These are phyloP conservation scores for Xenopus petersii DNA, from an alignment of 2,797 vertebrate genomes.

Conservation along the genomic window DNA sequence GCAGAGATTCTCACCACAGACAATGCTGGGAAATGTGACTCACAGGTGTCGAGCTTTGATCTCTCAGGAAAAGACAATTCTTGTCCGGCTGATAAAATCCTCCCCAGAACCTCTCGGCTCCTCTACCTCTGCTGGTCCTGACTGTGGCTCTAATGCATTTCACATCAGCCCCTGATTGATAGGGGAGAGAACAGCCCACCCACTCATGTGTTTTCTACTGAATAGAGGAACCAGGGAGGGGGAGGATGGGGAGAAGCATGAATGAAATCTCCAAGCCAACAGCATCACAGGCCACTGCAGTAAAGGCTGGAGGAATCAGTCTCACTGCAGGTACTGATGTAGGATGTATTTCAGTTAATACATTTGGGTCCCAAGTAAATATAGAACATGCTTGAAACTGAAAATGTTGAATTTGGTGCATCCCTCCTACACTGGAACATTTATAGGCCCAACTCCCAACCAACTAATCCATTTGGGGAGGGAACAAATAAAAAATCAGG, in stretches of 20 bases:
- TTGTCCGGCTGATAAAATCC: neutral
- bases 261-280: constrained; percentile 1
- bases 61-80: neutral
- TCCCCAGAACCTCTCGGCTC: neutral
- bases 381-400: too few species aligned
- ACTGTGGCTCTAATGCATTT: too few species aligned
- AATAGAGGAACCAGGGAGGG: neutral
- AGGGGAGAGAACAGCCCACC: neutral
- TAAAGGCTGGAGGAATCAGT: too few species aligned
- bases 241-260: neutral
- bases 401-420: too few species aligned
- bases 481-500: too few species aligned
- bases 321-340: too few species aligned
- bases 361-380: too few species aligned
- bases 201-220: neutral
- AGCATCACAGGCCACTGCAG: neutral
- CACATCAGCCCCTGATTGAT: neutral
- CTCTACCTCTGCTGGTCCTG: neutral
- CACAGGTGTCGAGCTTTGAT: neutral
- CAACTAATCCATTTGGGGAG: too few species aligned
- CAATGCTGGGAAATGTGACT: neutral
- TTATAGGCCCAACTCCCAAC: too few species aligned
- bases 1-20: neutral
- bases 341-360: too few species aligned
- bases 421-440: too few species aligned